A percentile compares a stretch with the other conserved stretches of the same genome.
Conservation (phyloP, 2,113 vertebrate species). For the Pygoscelis antarcticus region DNA sequence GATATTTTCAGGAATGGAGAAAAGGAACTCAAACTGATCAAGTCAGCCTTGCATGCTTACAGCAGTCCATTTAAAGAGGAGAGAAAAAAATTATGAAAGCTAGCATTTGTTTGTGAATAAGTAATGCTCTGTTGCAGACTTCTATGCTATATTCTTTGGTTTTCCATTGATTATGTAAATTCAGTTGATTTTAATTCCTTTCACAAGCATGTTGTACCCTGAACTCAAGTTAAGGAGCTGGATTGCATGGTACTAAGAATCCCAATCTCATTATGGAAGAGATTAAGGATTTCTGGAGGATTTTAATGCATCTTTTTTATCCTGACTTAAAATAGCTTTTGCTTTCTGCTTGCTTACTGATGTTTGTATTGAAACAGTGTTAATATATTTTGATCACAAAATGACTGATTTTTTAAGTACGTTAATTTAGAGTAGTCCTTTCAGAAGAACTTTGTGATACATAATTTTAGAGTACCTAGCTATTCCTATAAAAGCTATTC, state of each 20-base stretch:
- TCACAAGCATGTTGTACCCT: neutral
- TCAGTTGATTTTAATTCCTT: neutral
- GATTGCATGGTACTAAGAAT: neutral
- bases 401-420: neutral
- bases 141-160: neutral
- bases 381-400: neutral
- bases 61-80: neutral
- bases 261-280: neutral
- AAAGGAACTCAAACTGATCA: neutral
- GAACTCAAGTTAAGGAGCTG: neutral
- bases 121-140: neutral
- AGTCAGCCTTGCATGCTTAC: neutral
- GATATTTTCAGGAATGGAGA: neutral
- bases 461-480: neutral
- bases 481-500: neutral
- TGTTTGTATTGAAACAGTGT: neutral
- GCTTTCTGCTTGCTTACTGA: neutral
- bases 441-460: neutral
- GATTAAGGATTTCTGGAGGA: conserved; percentile 25
- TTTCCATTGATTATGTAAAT: neutral
- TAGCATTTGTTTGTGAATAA: neutral
- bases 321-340: neutral
- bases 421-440: neutral
- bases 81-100: neutral
- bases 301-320: neutral